Conservation (phyloP, 1,140 invertebrate genomes). For the Apolygus lucorum region DNA sequence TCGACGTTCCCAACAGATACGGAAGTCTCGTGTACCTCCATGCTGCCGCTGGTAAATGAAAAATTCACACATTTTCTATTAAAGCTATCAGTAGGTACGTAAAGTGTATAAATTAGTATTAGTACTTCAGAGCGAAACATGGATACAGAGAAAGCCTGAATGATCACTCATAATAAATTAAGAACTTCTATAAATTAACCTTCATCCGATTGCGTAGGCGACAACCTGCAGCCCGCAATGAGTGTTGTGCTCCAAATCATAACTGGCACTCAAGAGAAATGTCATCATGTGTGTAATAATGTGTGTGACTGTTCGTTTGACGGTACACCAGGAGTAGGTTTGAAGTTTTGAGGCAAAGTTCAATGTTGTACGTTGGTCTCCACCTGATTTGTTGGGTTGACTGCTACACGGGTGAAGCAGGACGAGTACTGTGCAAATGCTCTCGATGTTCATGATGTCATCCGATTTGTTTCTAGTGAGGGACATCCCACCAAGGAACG, state of each 20-base stretch:
- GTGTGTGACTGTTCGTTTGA: no score
- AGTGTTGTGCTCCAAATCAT: no score
- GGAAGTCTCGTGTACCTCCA: constrained; percentile 5
- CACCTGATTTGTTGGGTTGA: neutral
- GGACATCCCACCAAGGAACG: neutral
- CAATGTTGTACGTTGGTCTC: neutral
- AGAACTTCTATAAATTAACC: neutral
- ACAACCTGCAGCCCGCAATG: no score
- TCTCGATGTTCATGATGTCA: neutral
- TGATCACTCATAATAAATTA: neutral
- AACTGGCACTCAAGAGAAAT: no score
- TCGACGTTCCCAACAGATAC: neutral
- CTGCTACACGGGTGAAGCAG: neutral
- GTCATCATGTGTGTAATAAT: no score
- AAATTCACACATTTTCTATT: neutral
- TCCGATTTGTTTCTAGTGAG: neutral
- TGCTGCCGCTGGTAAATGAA: neutral
- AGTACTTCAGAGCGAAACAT: neutral
- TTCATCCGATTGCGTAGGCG: no score
- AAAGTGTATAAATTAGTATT: neutral
- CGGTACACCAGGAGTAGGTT: no score
- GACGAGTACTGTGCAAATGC: neutral
- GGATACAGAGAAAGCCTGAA: neutral
- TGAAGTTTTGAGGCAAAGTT: no score
- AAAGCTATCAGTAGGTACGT: neutral